Base-by-base conservation (phyloP, 1,140 invertebrate species). In the Cydia strobilella region DNA sequence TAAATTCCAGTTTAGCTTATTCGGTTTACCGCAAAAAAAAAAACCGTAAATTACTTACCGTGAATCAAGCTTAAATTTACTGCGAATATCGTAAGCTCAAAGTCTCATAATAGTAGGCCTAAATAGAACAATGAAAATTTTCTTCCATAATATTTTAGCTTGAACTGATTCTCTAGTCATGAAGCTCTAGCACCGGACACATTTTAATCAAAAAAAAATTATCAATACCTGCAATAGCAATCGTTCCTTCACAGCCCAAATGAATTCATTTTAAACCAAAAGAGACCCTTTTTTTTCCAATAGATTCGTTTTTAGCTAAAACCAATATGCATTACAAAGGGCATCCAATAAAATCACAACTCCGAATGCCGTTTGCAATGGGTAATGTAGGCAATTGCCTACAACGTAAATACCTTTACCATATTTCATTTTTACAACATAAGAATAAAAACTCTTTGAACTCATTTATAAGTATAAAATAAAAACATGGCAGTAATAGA, bases 1-100 rank as follows among this genome's bases (percentile, higher is more conserved):
- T n/a, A n/a, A n/a, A n/a, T n/a, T n/a, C n/a, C n/a, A n/a, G n/a
- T n/a, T n/a, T n/a, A n/a, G n/a, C n/a, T n/a, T n/a, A n/a, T 54
- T 54, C 51, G 51, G 51, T 54, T 54, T 54, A 54, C 51, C 51
- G n/a, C 51, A 54, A 54, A 54, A 54, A 54, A n/a, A n/a, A n/a
- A n/a, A 54, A 54, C 51, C 51, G 51, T 20, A 20, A 54, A 54
- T 54, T 54, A 54, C 51, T 54, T 54, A 54, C 51, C n/a, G 51
- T 54, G 51, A 59, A 59, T 59, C 54, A 59, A 59, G 54, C 23
- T 59, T 59, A 59, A 54, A 59, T 59, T 59, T 23, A 59, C 54
- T n/a, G 20, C 54, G 54, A 59, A 59, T 51, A n/a, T 59, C 20
- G 20, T 59, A 23, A 23, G 54, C 20, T 23, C 20, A 59, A 23